Conservation (phyloP, 2,113 vertebrate species). For the Ivindomyrus marchei region DNA sequence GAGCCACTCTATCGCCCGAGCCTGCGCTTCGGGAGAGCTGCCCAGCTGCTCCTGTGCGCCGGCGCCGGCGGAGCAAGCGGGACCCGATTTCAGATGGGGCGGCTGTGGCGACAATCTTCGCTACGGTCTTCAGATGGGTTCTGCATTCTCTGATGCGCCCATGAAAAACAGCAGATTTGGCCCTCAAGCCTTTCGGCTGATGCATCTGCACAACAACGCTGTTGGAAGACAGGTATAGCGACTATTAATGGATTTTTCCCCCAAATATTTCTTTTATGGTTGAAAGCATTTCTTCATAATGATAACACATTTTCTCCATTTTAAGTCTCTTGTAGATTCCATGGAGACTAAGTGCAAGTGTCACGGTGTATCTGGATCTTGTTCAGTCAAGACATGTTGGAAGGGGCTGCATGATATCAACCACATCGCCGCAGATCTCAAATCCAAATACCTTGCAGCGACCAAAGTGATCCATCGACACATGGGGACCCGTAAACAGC, state of each 20-base stretch:
- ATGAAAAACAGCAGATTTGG: slow-evolving; percentile 45
- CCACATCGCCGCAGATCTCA: slow-evolving; percentile 59
- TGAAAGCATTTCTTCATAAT: neutral
- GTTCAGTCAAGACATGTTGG: slow-evolving; percentile 70
- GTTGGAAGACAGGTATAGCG: slow-evolving; percentile 55
- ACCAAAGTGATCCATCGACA: slow-evolving; percentile 58
- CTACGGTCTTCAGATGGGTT: slow-evolving; percentile 63
- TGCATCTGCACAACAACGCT: slow-evolving; percentile 63
- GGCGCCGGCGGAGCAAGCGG: slow-evolving; percentile 47
- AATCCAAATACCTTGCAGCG: slow-evolving; percentile 61
- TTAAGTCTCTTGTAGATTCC: slow-evolving; percentile 58
- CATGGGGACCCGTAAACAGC: slow-evolving; percentile 52
- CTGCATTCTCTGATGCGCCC: slow-evolving; percentile 58
- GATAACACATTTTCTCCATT: neutral
- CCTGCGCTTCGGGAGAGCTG: slow-evolving; percentile 58
- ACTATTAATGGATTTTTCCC: neutral
- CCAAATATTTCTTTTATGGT: neutral
- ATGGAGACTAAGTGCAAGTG: slow-evolving; percentile 66
- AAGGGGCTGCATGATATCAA: slow-evolving; percentile 56
- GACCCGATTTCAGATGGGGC: slow-evolving; percentile 58
- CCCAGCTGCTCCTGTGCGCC: slow-evolving; percentile 62
- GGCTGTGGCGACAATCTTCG: slow-evolving; percentile 66
- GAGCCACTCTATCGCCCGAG: slow-evolving; percentile 53
- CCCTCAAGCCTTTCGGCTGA: slow-evolving; percentile 39
- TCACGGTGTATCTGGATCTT: slow-evolving; percentile 69